Evolutionary conservation across 2,797 vertebrate species (phyloP).

Genomic region (Crossoptilon crossoptilon): DNA sequence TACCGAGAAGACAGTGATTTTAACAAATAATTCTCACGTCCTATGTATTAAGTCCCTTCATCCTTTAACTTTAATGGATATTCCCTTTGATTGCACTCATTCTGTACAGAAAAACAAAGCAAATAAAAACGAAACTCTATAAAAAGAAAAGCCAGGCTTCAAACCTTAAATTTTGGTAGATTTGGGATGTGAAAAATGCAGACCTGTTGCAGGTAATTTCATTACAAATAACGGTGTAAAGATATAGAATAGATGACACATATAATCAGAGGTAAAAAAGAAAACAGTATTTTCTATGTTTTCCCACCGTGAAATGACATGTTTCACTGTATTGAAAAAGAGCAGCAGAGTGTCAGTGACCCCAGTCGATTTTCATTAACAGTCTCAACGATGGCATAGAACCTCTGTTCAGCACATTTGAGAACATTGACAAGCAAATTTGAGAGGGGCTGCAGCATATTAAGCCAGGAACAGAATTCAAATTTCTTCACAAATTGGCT

Average conservation of each 20-base stretch:
- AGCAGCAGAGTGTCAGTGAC: not conserved
- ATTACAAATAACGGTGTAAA: not conserved
- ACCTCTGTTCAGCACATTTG: not conserved
- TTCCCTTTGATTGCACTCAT: not conserved
- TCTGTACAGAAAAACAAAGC: not conserved
- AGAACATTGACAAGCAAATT: not conserved
- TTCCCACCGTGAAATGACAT: rapidly evolving
- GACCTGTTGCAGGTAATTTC: not conserved
- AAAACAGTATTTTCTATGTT: not conserved
- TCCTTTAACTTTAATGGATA: not conserved
- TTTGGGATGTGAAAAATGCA: not conserved
- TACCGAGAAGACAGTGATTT: not conserved
- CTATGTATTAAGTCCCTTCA: not conserved
- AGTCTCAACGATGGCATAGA: not conserved
- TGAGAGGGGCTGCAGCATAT: not conserved
- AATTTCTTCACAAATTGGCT: not conserved
- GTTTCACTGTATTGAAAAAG: not conserved
- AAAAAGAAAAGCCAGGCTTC: not conserved
- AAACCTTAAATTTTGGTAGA: not conserved
- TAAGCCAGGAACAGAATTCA: constrained; percentile 6
- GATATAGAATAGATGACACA: not conserved
- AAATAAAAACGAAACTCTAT: not conserved
- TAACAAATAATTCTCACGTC: not conserved
- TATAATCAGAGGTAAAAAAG: not conserved
- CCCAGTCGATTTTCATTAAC: constrained; percentile 12